Evolutionary conservation across 1,140 invertebrate genomes (phyloP), one percentile per base, ranked within the genome.

Genomic region (Rhagoletis pomonella): DNA sequence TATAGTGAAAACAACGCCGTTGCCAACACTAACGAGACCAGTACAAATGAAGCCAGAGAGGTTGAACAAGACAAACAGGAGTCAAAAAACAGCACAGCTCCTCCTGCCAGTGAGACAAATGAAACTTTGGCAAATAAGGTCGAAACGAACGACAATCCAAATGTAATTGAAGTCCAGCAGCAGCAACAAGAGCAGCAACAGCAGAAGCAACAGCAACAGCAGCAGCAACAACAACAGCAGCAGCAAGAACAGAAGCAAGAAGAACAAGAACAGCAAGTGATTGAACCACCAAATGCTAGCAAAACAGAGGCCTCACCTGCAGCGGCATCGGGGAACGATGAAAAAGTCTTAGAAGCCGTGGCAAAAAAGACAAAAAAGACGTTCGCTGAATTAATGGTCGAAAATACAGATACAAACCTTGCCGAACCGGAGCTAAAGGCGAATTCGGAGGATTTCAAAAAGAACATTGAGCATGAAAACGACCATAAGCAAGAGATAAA

Each of bases 341-440:
- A 92, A 14, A 91, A 91, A 87, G 91, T 93, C 7, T 88, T 92
- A 10, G 89, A 89, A 88, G 90, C 89, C 12, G 93, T 90, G 86
- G 90, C 89, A 17, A 91, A 92, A 88, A 93, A 90, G 89, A 93
- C 90, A 0, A 91, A 91, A 88, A 93, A 93, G 81, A 89, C 90
- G 0, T 92, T 91, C 73, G 67, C 90, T 0, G 91, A 92, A 85
- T 60, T 85, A 60, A 85, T 59, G 58, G 59, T 85, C 17, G 59
- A 59, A 29, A 85, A 85, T 44, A 85, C 6, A 6, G 55, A 62
- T 29, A 62, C 29, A 19, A 62, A 60, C n/a, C 29, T 44, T 42
- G 58, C 29, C n/a, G n/a, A 14, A 5, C 3, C 44, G 62, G 84
- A 62, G 5, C 3, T n/a, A 12, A 42, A 85, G 4, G 14, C 9